Evolutionary conservation across 1,140 invertebrate genomes (phyloP).

Genomic region (Akabosia matsudoensis): DNA sequence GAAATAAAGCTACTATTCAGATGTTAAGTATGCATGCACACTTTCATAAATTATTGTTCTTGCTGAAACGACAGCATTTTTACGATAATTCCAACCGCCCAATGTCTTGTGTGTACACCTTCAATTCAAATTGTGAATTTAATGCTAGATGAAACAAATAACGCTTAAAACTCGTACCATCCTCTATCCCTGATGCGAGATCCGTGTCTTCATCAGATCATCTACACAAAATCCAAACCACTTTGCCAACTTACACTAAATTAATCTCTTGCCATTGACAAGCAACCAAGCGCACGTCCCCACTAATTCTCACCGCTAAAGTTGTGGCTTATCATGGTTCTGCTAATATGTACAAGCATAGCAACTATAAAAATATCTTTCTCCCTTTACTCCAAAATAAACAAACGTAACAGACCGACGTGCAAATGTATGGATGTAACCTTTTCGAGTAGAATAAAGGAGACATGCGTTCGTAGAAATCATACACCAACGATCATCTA

Average conservation of each 20-base stretch:
- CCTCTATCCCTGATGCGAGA: constrained; percentile 27
- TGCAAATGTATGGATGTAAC: not conserved
- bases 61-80: too few relatives aligned
- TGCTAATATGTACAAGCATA: too few relatives aligned
- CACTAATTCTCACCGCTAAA: constrained; percentile 11
- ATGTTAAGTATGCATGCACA: too few relatives aligned
- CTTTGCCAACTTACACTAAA: constrained; percentile 41
- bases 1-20: too few relatives aligned
- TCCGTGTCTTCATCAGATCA: constrained; percentile 34
- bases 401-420: not conserved
- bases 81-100: too few relatives aligned
- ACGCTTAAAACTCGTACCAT: not conserved
- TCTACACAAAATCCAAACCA: constrained; percentile 30
- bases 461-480: not conserved
- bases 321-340: too few relatives aligned
- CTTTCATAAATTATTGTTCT: too few relatives aligned
- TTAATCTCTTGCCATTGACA: constrained; percentile 38
- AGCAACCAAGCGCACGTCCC: constrained; percentile 32
- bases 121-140: too few relatives aligned
- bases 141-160: too few relatives aligned
- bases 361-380: not conserved
- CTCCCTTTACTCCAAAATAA: not conserved
- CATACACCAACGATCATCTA: too few relatives aligned
- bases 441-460: not conserved
- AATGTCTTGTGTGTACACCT: too few relatives aligned